Percentiles rank a stretch among this genome's conserved stretches.
These are phyloP conservation scores for Eonycteris spelaea DNA, from an alignment of 2,113 vertebrate genomes.

Conservation along the genomic window DNA sequence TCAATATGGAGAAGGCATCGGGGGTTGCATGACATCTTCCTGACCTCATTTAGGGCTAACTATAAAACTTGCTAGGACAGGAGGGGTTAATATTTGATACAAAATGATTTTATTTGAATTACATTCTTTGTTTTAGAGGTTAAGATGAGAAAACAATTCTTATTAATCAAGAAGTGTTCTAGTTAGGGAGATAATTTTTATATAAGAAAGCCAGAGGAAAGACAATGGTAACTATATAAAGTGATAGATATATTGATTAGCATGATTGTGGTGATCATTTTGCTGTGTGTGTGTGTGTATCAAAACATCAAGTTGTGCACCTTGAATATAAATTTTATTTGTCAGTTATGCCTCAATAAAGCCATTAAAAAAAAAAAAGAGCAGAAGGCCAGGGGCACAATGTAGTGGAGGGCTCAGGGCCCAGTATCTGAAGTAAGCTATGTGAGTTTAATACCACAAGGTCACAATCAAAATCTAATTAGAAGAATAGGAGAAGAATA, in stretches of 20 bases:
- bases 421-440: background rate
- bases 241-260: background rate
- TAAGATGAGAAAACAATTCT: background rate
- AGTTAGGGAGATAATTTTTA: background rate
- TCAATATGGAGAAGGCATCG: background rate
- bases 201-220: background rate
- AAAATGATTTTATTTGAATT: background rate
- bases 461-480: background rate
- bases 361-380: background rate
- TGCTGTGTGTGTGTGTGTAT: background rate
- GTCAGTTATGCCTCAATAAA: background rate
- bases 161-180: background rate
- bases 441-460: background rate
- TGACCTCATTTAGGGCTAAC: background rate
- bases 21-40: background rate
- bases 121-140: background rate
- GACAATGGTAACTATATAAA: background rate
- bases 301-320: background rate
- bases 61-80: background rate
- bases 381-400: background rate
- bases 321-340: background rate
- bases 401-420: background rate
- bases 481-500: background rate
- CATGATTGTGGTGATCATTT: background rate
- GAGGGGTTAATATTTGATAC: background rate